These are phyloP conservation scores for Cosmia pyralina DNA, from an alignment of 2,888 invertebrate genomes.

Conservation along the genomic window DNA sequence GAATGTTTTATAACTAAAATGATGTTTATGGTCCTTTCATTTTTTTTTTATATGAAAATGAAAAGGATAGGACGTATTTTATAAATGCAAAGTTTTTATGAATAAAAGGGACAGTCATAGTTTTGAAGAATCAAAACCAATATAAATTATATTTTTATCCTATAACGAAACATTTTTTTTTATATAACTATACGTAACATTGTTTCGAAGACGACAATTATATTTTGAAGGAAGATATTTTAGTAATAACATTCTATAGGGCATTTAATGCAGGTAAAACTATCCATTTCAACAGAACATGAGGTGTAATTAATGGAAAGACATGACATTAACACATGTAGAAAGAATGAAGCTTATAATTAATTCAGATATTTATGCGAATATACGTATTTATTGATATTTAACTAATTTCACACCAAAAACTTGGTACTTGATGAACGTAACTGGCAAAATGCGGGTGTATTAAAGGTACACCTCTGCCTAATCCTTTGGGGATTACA, in stretches of 20 bases:
- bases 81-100: slow-evolving; percentile 24
- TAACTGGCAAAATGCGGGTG: background rate
- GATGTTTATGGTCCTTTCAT: background rate
- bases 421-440: background rate
- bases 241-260: background rate
- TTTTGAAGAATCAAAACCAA: slow-evolving; percentile 5
- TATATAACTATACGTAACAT: background rate
- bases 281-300: background rate
- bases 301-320: slow-evolving; percentile 2
- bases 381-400: slow-evolving; percentile 44
- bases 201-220: slow-evolving; percentile 8
- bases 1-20: slow-evolving; percentile 18
- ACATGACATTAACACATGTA: background rate
- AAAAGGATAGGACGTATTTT: background rate
- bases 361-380: slow-evolving; percentile 46
- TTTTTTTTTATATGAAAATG: background rate
- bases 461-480: background rate
- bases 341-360: slow-evolving; percentile 35
- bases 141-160: background rate
- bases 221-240: slow-evolving; percentile 15
- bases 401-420: slow-evolving; percentile 27
- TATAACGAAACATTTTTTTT: slow-evolving; percentile 16
- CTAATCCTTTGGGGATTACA: background rate
- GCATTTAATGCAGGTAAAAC: slow-evolving; percentile 23
- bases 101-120: slow-evolving; percentile 16